Evolutionary conservation across 2,888 invertebrate species (phyloP).

Genomic region (Nemurella pictetii): DNA sequence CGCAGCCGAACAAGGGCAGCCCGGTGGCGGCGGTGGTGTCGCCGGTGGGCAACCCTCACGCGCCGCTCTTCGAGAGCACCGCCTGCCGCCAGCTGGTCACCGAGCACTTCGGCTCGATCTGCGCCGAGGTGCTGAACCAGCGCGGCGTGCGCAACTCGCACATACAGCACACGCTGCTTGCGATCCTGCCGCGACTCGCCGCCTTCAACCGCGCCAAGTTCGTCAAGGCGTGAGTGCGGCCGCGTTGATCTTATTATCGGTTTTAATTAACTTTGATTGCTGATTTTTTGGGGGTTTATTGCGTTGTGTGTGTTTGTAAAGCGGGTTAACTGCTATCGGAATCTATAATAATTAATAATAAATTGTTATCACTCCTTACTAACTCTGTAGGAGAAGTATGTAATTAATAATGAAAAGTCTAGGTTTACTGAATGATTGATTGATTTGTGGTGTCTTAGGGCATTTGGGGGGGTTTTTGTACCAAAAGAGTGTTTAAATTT

Average conservation of each 20-base stretch:
- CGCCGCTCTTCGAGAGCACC: slow-evolving; percentile 77
- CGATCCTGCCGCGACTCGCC: slow-evolving; percentile 86
- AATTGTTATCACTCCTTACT: too few relatives aligned
- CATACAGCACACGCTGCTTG: slow-evolving; percentile 85
- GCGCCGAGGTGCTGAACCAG: slow-evolving; percentile 78
- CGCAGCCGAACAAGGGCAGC: slow-evolving; percentile 38
- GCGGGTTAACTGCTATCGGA: too few relatives aligned
- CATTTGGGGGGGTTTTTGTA: too few relatives aligned
- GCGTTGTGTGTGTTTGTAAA: not conserved
- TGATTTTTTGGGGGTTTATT: not conserved
- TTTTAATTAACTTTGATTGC: slow-evolving; percentile 2
- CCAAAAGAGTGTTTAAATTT: too few relatives aligned
- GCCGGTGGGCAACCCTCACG: slow-evolving; percentile 31
- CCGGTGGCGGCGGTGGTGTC: slow-evolving; percentile 36
- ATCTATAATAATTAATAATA: too few relatives aligned
- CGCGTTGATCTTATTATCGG: not conserved
- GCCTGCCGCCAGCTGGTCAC: slow-evolving; percentile 81
- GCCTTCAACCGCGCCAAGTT: slow-evolving; percentile 89
- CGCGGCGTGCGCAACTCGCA: slow-evolving; percentile 71
- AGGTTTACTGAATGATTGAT: too few relatives aligned
- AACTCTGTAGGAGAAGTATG: too few relatives aligned
- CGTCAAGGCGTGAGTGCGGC: slow-evolving; percentile 59
- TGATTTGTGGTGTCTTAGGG: too few relatives aligned
- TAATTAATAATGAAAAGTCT: too few relatives aligned
- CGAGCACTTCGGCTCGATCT: slow-evolving; percentile 81